Base-by-base conservation (phyloP, 2,888 invertebrate species). In the Philaethria dido region DNA sequence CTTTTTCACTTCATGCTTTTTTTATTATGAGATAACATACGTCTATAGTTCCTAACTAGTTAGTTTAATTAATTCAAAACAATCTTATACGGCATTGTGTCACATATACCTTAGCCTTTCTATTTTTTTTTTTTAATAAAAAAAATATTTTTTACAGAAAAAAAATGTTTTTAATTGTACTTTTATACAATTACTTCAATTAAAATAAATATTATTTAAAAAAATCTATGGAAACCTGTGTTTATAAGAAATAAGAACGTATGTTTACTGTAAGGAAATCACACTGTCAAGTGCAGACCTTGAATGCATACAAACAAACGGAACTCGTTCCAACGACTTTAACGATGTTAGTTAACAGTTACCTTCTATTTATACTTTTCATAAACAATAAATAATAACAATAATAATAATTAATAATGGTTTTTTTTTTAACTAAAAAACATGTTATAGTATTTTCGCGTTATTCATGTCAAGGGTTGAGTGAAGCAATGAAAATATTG, bases 181-280 rank as follows among this genome's bases (percentile, higher is more conserved):
- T 29, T 29, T 29, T 4, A 29, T 29, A 29, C 6, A 4, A 29
- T 3, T 29, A 4, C 6, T 9, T 36, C 9, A 36, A 8, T 36
- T 8, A 36, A 36, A 36, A 36, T 36, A 36, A 36, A 36, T 9
- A 36, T 36, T 8, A 9, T 9, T 36, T 50, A 6, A 50, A 25
- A 25, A 29, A 16, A 29, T 50, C 50, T 16, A 50, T 29, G 39
- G 22, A 57, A 57, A 57, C 39, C 14, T 39, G 39, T 57, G 39
- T 29, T 57, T 39, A 22, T 39, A 42, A 64, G 47, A 20, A 55
- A 50, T 29, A 50, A 25, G 6, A 25, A 50, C 50, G 50, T 16
- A 16, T 47, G 64, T 36, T 54, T 54, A 44, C 22, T 50, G 45
- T 48, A 33, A 64, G 57, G 57, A 64, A 59, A 64, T 59, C 64